These are phyloP conservation scores for Orchesellides sinensis DNA, from an alignment of 2,888 invertebrate species.

Conservation along the genomic window DNA sequence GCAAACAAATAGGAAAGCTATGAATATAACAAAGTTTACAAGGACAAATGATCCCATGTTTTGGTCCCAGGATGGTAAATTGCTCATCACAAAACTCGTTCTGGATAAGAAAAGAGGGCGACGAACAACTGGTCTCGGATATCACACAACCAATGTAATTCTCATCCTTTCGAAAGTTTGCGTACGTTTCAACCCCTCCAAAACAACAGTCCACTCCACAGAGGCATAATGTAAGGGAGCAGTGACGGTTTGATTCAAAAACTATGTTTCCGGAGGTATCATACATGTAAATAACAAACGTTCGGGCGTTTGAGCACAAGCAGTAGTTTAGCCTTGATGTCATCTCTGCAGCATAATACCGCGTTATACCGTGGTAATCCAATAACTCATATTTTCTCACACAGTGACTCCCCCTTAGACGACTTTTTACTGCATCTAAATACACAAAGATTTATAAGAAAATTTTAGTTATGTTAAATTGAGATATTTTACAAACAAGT, in stretches of 20 bases:
- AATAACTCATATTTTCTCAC: constrained; percentile 41
- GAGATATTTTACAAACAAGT: neutral
- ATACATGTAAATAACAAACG: constrained; percentile 48
- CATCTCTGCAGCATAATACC: constrained; percentile 50
- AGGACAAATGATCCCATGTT: neutral
- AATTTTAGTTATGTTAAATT: neutral
- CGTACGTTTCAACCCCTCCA: constrained; percentile 39
- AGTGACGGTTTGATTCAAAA: constrained; percentile 23
- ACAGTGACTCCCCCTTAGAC: neutral
- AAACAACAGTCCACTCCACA: constrained; percentile 40
- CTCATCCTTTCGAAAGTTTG: constrained; percentile 7
- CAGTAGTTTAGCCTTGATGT: neutral
- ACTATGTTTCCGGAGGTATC: constrained; percentile 15
- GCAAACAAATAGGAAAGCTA: constrained; percentile 28
- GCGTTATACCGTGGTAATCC: constrained; percentile 44
- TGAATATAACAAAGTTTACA: constrained; percentile 36
- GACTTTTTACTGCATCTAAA: neutral
- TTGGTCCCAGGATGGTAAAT: constrained; percentile 39
- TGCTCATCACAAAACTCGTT: constrained; percentile 11
- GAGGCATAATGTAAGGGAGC: constrained; percentile 8
- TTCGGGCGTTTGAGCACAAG: constrained; percentile 23
- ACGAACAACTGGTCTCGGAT: neutral
- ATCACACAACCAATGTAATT: constrained; percentile 38
- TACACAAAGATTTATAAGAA: neutral
- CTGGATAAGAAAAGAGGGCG: constrained; percentile 13